Conservation (phyloP, 2,797 vertebrate genomes). For the Champsocephalus esox region DNA sequence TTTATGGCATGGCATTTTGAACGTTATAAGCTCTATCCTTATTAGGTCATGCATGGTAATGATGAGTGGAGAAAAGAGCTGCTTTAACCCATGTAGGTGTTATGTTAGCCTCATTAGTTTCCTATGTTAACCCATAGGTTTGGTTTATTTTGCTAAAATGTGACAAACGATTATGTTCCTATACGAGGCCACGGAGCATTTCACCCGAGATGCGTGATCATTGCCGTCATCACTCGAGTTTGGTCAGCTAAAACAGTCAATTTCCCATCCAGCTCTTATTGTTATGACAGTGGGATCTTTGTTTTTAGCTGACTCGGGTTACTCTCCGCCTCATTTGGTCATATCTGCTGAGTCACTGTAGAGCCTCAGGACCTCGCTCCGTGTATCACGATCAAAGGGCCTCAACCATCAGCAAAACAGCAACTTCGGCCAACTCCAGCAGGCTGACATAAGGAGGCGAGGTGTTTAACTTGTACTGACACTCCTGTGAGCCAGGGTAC, state of each 20-base stretch:
- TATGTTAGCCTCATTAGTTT: not conserved
- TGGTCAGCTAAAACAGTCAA: conserved; percentile 52
- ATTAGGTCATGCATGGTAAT: conserved; percentile 23
- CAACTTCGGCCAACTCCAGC: conserved; percentile 30
- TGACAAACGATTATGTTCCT: conserved; percentile 23
- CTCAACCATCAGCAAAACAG: conserved; percentile 67
- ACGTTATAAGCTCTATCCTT: conserved; percentile 16
- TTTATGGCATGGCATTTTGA: conserved; percentile 27
- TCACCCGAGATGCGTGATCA: conserved; percentile 26
- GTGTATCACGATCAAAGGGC: conserved; percentile 66
- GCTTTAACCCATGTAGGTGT: not conserved
- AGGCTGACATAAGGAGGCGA: conserved; percentile 7
- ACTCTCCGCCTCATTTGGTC: conserved; percentile 61
- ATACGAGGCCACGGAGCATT: conserved; percentile 18
- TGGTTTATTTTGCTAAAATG: conserved; percentile 17
- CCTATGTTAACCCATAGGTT: not conserved
- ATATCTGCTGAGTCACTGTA: conserved; percentile 57
- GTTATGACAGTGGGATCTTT: conserved; percentile 57
- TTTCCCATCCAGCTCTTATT: conserved; percentile 41
- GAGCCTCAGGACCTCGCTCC: conserved; percentile 27
- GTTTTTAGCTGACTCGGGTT: conserved; percentile 69
- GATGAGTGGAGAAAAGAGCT: not conserved
- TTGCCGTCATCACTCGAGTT: conserved; percentile 15
- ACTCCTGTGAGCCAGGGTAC: conserved; percentile 7
- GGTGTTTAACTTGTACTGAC: conserved; percentile 52